phyloP scores from a whole-genome alignment of 2,888 invertebrate species.

The Exephanes ischioxanthus region DNA sequence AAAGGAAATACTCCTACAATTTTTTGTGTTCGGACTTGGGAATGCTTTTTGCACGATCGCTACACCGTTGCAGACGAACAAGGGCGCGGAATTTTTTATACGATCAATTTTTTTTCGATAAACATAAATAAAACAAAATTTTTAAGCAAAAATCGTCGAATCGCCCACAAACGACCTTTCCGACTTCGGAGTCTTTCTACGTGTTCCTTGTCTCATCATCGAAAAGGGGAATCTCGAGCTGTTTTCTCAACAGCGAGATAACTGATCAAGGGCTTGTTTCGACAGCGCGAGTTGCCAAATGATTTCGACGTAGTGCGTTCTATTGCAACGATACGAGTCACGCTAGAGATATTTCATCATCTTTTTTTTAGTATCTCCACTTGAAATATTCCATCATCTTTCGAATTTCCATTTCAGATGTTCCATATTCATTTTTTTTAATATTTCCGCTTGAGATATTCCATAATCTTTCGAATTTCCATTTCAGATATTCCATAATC shows the following conservation, averaged over 20 bases:
- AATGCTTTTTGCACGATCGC: not conserved
- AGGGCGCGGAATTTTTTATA: not conserved
- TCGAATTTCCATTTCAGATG: not conserved
- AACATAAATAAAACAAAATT: not conserved
- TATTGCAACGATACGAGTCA: conserved; percentile 24
- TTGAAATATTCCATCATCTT: not conserved
- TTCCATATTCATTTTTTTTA: not conserved
- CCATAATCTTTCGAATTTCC: too few relatives aligned
- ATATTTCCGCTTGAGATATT: conserved; percentile 1
- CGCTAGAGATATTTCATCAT: conserved; percentile 19
- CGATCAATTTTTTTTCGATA: not conserved
- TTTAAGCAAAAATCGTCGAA: not conserved
- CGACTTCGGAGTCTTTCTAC: conserved; percentile 46
- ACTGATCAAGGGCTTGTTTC: conserved; percentile 21
- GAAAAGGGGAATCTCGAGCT: conserved; percentile 25
- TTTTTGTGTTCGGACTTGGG: not conserved
- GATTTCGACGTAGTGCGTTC: conserved; percentile 1
- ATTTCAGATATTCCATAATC: conserved; percentile 17
- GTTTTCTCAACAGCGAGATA: not conserved
- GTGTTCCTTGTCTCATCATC: conserved; percentile 24
- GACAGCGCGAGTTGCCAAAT: conserved; percentile 9
- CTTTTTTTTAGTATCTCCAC: conserved; percentile 19
- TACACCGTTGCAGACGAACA: not conserved
- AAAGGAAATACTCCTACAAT: not conserved
- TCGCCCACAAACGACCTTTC: conserved; percentile 10